phyloP scores from a whole-genome alignment of 2,113 vertebrate genomes.

The Colinus virginianus region DNA sequence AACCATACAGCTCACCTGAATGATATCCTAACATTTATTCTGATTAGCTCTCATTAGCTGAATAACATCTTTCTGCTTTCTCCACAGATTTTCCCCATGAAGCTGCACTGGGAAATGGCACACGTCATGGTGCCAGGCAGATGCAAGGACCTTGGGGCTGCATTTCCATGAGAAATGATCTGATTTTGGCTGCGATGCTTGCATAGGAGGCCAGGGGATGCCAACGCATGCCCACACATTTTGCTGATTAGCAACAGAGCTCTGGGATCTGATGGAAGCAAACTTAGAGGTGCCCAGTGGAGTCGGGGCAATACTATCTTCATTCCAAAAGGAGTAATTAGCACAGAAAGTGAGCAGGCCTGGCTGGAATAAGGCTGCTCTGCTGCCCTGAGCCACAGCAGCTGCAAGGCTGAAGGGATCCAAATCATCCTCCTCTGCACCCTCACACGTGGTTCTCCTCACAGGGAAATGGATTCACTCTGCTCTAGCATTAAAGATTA shows the following conservation, averaged over 20 bases:
- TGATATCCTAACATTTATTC: neutral
- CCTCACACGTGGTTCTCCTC: neutral
- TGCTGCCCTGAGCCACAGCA: fast-evolving
- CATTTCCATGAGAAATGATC: neutral
- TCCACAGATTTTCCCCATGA: neutral
- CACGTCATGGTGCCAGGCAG: neutral
- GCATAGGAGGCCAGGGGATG: neutral
- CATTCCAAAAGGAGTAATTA: neutral
- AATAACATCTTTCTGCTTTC: conserved; percentile 45
- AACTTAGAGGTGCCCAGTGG: neutral
- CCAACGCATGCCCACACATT: fast-evolving
- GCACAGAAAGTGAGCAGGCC: neutral
- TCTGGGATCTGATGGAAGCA: neutral
- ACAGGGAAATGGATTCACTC: neutral
- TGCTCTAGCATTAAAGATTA: conserved; percentile 8
- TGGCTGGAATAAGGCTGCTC: fast-evolving
- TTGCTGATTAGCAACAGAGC: neutral
- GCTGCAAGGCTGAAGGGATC: neutral
- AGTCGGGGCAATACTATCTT: neutral
- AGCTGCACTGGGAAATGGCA: neutral
- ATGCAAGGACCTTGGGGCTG: neutral
- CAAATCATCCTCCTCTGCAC: neutral
- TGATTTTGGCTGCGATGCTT: neutral
- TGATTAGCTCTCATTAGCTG: conserved; percentile 56
- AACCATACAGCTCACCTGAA: neutral